Evolutionary conservation across 2,113 vertebrate species (phyloP), one percentile per base, ranked within the genome.

Genomic region (Brachypteracias leptosomus): DNA sequence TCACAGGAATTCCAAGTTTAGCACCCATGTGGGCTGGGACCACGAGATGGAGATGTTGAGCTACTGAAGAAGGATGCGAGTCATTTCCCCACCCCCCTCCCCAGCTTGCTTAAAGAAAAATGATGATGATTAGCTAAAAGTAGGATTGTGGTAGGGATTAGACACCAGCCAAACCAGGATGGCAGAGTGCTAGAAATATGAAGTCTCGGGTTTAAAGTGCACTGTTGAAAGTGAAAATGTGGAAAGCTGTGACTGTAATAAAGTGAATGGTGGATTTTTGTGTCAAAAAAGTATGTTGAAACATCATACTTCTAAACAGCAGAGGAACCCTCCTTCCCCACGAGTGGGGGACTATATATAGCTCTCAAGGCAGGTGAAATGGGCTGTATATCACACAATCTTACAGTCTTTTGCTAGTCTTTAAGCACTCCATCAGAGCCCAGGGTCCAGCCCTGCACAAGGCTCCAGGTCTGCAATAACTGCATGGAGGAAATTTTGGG

Each of bases 21-120:
- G 54, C 40, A 49, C 58, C 87, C 59, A 91, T 95, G 59, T 88
- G 66, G 47, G 14, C 29, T 88, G 19, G 92, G 85, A 62, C 98
- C 98, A 97, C 85, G 59, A 97, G 98, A 92, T 97, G 98, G 98
- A 90, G 94, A 91, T 90, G 73, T 98, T 97, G 98, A 89, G 95
- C 92, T 92, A 52, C 89, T 76, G 96, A 98, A 97, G 84, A 90
- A 95, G 54, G 36, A 62, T 10, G 25, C 26, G 11, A 80, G 44
- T 58, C 12, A 29, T 82, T 91, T 46, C 33, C 31, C 31, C 55
- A 33, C 29, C 55, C 19, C 44, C 44, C 25, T 61, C 44, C 73
- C 25, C 26, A 31, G 51, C n/a, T 94, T 81, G 71, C 77, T 88
- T 88, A 84, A 86, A 71, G 72, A 67, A 49, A 66, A 93, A 63